These are phyloP conservation scores for Euborellia annulipes DNA, from an alignment of 1,140 invertebrate genomes.

Conservation along the genomic window DNA sequence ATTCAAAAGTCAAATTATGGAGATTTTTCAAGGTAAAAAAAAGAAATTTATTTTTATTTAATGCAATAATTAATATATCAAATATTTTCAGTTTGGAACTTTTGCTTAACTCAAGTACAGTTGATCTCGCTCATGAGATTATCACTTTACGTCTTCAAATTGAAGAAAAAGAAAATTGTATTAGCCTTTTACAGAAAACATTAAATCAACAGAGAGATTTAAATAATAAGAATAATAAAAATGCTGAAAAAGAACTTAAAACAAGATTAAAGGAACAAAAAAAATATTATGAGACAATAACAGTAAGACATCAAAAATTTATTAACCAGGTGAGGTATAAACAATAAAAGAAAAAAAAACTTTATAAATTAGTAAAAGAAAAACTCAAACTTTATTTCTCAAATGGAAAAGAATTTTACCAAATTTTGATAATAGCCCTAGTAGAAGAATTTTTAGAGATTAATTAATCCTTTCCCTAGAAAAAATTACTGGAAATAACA, in stretches of 20 bases:
- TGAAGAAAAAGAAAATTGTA: conserved; percentile 28
- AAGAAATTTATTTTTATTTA: no score
- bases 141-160: conserved; percentile 23
- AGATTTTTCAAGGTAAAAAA: no score
- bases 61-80: conserved; percentile 1
- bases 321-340: conserved; percentile 43
- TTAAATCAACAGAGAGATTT: conserved; percentile 26
- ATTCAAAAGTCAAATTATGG: no score
- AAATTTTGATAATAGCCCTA: no score
- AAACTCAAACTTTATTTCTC: no score
- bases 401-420: no score
- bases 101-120: conserved; percentile 13
- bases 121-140: conserved; percentile 19
- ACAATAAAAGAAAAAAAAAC: no score
- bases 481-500: no score
- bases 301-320: conserved; percentile 49
- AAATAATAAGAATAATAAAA: conserved; percentile 25
- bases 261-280: conserved; percentile 37
- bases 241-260: conserved; percentile 24
- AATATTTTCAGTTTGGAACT: conserved; percentile 6
- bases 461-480: no score
- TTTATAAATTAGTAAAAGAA: no score
- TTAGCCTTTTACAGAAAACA: conserved; percentile 27
- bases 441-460: no score
- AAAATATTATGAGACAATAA: conserved; percentile 41